A percentile compares a stretch with the other conserved stretches of the same genome.
Conservation (phyloP, 2,888 invertebrate species). For the Agriopis marginaria region DNA sequence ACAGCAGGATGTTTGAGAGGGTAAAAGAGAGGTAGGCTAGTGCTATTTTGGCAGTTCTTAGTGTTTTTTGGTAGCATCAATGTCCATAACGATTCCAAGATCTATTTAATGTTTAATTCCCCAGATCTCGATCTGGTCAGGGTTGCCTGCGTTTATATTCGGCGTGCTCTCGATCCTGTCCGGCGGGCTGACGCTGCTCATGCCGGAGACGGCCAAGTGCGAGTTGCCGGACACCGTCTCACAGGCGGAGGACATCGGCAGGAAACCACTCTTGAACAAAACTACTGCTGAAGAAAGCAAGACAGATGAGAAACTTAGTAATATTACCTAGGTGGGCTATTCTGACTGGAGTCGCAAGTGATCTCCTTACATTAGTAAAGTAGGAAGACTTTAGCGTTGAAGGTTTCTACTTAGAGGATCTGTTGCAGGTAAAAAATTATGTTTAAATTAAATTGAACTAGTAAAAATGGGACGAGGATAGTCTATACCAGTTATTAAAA, state of each 20-base stretch:
- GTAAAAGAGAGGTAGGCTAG: too few relatives aligned
- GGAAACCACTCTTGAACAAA: conserved; percentile 39
- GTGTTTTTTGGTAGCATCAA: too few relatives aligned
- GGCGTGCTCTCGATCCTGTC: conserved; percentile 77
- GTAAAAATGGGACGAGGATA: too few relatives aligned
- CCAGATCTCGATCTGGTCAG: conserved; percentile 79
- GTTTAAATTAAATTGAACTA: too few relatives aligned
- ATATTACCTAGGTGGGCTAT: conserved; percentile 4
- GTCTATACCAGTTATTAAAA: too few relatives aligned
- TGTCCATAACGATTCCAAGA: not conserved
- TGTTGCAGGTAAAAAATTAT: too few relatives aligned
- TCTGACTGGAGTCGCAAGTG: not conserved
- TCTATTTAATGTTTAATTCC: not conserved
- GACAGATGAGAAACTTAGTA: conserved; percentile 3
- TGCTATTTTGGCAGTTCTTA: too few relatives aligned
- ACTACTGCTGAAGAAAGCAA: conserved; percentile 11
- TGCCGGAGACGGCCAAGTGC: conserved; percentile 82
- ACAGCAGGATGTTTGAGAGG: too few relatives aligned
- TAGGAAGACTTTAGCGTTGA: too few relatives aligned
- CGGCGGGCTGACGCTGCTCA: conserved; percentile 74
- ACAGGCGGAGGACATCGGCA: conserved; percentile 77
- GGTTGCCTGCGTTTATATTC: conserved; percentile 81
- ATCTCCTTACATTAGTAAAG: not conserved
- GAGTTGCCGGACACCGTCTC: conserved; percentile 82
- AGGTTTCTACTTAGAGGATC: too few relatives aligned